These are phyloP conservation scores for Ophthalmolycus amberensis DNA, from an alignment of 2,113 vertebrate genomes.

Conservation along the genomic window DNA sequence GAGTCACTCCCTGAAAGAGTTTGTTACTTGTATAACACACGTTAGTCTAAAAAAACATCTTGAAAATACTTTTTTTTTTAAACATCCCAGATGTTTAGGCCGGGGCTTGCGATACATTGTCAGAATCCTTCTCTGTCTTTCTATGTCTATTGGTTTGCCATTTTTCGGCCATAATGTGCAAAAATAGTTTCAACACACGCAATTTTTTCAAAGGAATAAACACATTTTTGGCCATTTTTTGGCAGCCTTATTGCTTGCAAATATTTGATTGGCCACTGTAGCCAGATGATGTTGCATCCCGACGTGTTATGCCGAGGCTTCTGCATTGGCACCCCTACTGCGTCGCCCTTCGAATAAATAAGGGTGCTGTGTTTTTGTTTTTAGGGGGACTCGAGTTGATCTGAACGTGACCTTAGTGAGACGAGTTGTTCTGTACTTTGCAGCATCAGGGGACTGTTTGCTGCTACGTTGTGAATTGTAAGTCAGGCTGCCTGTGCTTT, in stretches of 20 bases:
- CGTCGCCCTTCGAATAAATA: background rate
- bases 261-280: background rate
- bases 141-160: background rate
- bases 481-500: slow-evolving; percentile 5
- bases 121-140: background rate
- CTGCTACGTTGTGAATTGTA: slow-evolving; percentile 27
- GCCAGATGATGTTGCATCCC: background rate
- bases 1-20: background rate
- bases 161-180: background rate
- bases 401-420: background rate
- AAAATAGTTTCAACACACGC: background rate
- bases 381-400: background rate
- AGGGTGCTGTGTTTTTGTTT: background rate
- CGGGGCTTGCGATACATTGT: too few species aligned
- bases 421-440: background rate
- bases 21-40: background rate
- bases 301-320: background rate
- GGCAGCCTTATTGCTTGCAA: background rate
- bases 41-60: background rate
- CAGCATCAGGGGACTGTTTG: background rate
- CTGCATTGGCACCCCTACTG: background rate
- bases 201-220: background rate
- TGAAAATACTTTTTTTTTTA: too few species aligned
- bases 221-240: background rate
- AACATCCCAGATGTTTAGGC: background rate